Evolutionary conservation across 2,888 invertebrate genomes (phyloP).

Genomic region (Smittia sp.): DNA sequence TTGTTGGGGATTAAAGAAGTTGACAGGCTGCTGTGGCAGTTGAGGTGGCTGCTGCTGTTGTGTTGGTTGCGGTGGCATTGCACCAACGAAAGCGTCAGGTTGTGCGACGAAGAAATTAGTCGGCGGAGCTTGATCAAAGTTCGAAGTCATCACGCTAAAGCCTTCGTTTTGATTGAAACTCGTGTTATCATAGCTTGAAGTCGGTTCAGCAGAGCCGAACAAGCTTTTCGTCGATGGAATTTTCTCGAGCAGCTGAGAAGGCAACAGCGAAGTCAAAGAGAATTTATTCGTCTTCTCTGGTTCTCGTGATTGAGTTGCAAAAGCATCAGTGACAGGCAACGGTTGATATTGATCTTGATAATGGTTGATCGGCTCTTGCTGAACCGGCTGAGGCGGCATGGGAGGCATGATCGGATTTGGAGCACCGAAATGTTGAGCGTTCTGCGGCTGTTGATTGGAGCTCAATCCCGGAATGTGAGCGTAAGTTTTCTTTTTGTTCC

Average conservation of each 20-base stretch:
- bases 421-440: not conserved
- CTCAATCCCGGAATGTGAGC: slow-evolving; percentile 73
- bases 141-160: not conserved
- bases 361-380: not conserved
- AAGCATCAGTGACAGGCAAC: not conserved
- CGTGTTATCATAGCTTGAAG: not conserved
- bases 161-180: not conserved
- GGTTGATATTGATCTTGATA: slow-evolving; percentile 9
- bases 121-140: not conserved
- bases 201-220: not conserved
- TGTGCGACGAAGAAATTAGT: not conserved
- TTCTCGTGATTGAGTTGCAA: not conserved
- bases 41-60: not conserved
- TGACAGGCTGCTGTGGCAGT: not conserved
- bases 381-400: slow-evolving; percentile 8
- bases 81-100: not conserved
- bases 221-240: slow-evolving; percentile 33
- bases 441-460: slow-evolving; percentile 43
- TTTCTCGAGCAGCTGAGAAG: slow-evolving; percentile 34
- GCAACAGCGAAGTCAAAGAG: slow-evolving; percentile 29
- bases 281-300: slow-evolving; percentile 25
- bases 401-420: slow-evolving; percentile 14
- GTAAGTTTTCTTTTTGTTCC: slow-evolving; percentile 68
- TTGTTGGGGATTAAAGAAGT: slow-evolving; percentile 35
- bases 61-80: not conserved